Evolutionary conservation across 92 coral and sea anemone species (phyloP).

Genomic region (Parazoanthus darwini): DNA sequence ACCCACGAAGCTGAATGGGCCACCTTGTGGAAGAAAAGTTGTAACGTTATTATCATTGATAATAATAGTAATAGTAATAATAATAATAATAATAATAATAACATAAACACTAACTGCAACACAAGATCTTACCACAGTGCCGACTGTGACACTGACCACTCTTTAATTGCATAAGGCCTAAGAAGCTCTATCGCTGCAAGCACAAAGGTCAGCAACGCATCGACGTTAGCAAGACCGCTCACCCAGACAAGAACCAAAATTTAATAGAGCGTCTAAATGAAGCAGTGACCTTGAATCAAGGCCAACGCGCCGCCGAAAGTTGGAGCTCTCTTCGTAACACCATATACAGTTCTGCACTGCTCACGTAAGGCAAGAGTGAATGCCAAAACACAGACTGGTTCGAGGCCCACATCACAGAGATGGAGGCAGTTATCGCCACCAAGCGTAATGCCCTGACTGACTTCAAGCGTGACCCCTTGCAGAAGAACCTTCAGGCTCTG

Average conservation of each 20-base stretch:
- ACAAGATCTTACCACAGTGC: constrained; percentile 17
- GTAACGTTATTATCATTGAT: too few species aligned
- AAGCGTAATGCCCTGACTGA: not conserved
- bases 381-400: not conserved
- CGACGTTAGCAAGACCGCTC: constrained; percentile 4
- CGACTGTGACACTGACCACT: constrained; percentile 41
- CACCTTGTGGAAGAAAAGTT: too few species aligned
- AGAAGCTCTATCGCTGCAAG: not conserved
- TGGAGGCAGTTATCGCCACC: not conserved
- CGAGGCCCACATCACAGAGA: not conserved
- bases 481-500: constrained; percentile 14
- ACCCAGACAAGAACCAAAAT: constrained; percentile 9
- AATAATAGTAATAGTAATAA: too few species aligned
- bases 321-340: constrained; percentile 12
- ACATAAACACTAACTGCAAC: not conserved
- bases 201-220: not conserved
- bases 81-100: too few species aligned
- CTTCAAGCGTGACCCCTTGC: not conserved
- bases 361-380: not conserved
- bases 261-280: not conserved
- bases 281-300: not conserved
- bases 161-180: too few species aligned
- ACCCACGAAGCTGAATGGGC: too few species aligned
- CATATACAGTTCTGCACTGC: constrained; percentile 1
- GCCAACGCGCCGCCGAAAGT: not conserved